Evolutionary conservation across 2,888 invertebrate genomes (phyloP).

Genomic region (Cheilosia soror): DNA sequence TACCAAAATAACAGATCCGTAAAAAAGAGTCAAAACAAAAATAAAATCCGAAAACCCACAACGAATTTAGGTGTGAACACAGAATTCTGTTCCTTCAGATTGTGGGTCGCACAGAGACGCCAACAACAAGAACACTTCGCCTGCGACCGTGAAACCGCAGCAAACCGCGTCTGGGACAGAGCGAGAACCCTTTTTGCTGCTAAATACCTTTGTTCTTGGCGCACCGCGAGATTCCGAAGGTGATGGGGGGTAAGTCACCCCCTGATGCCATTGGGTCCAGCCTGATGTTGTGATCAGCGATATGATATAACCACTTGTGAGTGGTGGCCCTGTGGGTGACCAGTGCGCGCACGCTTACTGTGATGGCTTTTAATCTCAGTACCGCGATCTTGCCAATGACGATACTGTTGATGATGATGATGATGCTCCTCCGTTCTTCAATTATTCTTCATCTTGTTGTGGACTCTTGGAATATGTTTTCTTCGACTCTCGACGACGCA

Average conservation of each 20-base stretch:
- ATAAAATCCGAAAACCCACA: constrained; percentile 66
- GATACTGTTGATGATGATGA: constrained; percentile 68
- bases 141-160: constrained; percentile 44
- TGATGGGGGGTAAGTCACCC: constrained; percentile 67
- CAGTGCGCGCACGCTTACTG: constrained; percentile 73
- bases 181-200: constrained; percentile 58
- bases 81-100: constrained; percentile 61
- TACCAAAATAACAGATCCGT: constrained; percentile 48
- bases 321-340: constrained; percentile 75
- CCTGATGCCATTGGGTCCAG: constrained; percentile 34
- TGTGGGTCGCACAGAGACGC: constrained; percentile 73
- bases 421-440: constrained; percentile 73
- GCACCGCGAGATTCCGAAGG: constrained; percentile 49
- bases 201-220: constrained; percentile 74
- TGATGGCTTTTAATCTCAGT: constrained; percentile 71
- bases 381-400: constrained; percentile 70
- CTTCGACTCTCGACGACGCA: constrained; percentile 25
- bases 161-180: constrained; percentile 36
- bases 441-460: constrained; percentile 74
- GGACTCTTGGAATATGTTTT: constrained; percentile 50
- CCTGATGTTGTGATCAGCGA: constrained; percentile 64
- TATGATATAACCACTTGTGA: constrained; percentile 75
- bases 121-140: constrained; percentile 47
- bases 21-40: constrained; percentile 20
- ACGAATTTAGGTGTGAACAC: constrained; percentile 75